Percentiles rank a stretch among this genome's conserved stretches.
Evolutionary conservation across 2,888 invertebrate genomes (phyloP).

Genomic region (Aphodius sticticus): DNA sequence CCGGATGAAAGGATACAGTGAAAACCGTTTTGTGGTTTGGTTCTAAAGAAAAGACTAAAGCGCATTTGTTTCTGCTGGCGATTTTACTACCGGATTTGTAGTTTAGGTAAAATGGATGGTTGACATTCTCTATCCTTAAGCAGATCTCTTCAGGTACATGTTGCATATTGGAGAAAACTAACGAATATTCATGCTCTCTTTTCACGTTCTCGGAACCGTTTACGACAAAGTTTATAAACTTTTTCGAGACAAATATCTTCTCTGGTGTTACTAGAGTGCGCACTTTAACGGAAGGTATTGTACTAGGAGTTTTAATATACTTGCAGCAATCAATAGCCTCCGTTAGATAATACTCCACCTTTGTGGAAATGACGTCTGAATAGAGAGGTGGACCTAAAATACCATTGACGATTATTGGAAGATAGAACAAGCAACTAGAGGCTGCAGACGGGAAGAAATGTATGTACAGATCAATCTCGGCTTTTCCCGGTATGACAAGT

Average conservation of each 20-base stretch:
- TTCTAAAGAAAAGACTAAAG: slow-evolving; percentile 9
- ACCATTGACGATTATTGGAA: slow-evolving; percentile 15
- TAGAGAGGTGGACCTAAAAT: slow-evolving; percentile 17
- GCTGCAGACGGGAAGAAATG: slow-evolving; percentile 8
- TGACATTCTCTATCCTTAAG: neutral
- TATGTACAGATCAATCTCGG: neutral
- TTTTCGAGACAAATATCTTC: slow-evolving; percentile 8
- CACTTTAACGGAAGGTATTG: slow-evolving; percentile 10
- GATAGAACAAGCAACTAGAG: slow-evolving; percentile 14
- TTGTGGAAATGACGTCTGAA: slow-evolving; percentile 8
- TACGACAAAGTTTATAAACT: neutral
- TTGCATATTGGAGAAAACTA: neutral
- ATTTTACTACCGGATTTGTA: neutral
- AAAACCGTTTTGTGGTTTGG: slow-evolving; percentile 9
- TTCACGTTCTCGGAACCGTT: neutral
- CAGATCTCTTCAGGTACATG: neutral
- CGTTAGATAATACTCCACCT: slow-evolving; percentile 13
- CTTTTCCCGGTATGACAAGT: neutral
- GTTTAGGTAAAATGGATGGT: slow-evolving; percentile 18
- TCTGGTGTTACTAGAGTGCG: slow-evolving; percentile 7
- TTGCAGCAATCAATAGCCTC: neutral
- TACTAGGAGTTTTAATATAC: neutral
- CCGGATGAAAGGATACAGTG: slow-evolving; percentile 4
- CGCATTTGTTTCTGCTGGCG: too few relatives aligned
- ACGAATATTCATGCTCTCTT: neutral